Evolutionary conservation across 2,888 invertebrate species (phyloP), one percentile per base, ranked within the genome.

Genomic region (Hemaris fuciformis): DNA sequence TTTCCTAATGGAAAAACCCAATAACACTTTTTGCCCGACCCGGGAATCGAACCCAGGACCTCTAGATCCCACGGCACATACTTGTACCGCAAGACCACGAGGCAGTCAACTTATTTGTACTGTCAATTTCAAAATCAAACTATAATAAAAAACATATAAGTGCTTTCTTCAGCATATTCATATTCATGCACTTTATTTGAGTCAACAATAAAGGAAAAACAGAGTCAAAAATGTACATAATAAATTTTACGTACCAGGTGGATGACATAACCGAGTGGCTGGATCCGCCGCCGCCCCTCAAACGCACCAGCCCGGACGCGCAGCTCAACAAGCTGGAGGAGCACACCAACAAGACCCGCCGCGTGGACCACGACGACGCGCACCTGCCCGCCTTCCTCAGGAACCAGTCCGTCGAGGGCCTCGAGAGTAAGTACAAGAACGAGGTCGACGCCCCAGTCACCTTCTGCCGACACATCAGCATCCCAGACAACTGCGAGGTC

Each of bases 221-320:
- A n/a, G n/a, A n/a, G n/a, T n/a, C n/a, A n/a, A n/a, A n/a, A n/a
- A n/a, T n/a, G 48, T 25, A 38, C 38, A 42, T 3, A 8, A 10
- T 27, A 57, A 7, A 57, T 7, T 34, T 15, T 15, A n/a, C n/a
- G n/a, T 59, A 25, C 34, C 72, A 89, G 91, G 93, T 93, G 72
- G 91, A 90, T 66, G 91, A 93, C 73, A 91, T 93, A 57, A 83
- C 84, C 0, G 79, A 83, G 58, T 93, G 92, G 92, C 78, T 93
- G 60, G 92, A 91, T 59, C 84, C 85, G 0, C 83, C 85, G 0
- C 81, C 84, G 0, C 85, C 88, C 0, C 79, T 88, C 2, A 86
- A 85, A 62, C 80, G 89, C 5, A 80, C 80, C 56, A 78, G 79
- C 62, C 86, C 87, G 20, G 88, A 79, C 73, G 62, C 77, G 0